Evolutionary conservation across 2,113 vertebrate species (phyloP).

Genomic region (Andinoacara biseriatus): DNA sequence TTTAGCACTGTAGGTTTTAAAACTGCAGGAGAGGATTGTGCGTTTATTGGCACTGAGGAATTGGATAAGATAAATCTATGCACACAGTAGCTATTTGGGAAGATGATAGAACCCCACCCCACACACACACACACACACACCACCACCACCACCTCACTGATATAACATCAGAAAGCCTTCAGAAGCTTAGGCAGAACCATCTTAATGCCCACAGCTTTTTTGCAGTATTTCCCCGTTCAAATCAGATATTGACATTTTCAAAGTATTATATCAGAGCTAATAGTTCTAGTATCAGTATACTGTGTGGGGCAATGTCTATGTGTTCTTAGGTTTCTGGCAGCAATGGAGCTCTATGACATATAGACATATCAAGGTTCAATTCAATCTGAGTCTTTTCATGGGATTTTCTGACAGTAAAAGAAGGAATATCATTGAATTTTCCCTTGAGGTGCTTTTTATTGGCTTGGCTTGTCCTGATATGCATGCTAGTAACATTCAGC

Average conservation of each 20-base stretch:
- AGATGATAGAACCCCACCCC: too few species aligned
- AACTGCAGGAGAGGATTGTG: background rate
- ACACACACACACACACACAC: too few species aligned
- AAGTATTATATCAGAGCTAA: background rate
- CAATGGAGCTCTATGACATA: background rate
- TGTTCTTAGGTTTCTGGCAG: too few species aligned
- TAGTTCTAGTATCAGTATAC: too few species aligned
- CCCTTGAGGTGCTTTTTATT: conserved; percentile 3
- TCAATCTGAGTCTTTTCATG: background rate
- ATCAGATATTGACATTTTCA: background rate
- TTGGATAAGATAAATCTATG: background rate
- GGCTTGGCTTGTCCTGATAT: conserved; percentile 6
- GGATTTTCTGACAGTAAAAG: background rate
- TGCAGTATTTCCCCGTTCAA: background rate
- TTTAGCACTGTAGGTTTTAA: background rate
- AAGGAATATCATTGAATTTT: background rate
- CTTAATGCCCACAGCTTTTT: background rate
- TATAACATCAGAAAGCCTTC: background rate
- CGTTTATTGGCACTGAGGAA: background rate
- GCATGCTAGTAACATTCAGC: conserved; percentile 11
- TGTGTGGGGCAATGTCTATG: too few species aligned
- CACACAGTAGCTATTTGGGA: too few species aligned
- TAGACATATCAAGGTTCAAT: background rate
- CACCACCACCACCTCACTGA: too few species aligned
- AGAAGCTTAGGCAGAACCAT: background rate